Percentiles rank a stretch among this genome's conserved stretches.
phyloP scores from a whole-genome alignment of 2,797 vertebrate species.

The Lacerta agilis region DNA sequence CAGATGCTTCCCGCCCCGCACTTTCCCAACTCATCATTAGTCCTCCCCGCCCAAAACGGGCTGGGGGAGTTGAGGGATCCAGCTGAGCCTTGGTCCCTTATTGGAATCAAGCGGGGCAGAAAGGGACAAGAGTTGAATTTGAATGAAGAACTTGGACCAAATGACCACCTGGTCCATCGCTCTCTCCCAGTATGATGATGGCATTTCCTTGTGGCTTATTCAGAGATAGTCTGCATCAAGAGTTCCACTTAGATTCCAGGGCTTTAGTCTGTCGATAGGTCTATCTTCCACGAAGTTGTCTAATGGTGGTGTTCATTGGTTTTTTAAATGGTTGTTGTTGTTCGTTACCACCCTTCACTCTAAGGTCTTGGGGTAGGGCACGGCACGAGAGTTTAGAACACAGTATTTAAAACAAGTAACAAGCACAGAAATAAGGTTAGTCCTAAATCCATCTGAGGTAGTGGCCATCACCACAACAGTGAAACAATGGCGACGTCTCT shows the following conservation, averaged over 20 bases:
- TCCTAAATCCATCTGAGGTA: background rate
- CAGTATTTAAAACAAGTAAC: no score
- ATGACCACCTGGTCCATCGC: no score
- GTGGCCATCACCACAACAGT: no score
- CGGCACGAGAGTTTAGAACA: no score
- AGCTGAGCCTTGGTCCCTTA: slow-evolving; percentile 24
- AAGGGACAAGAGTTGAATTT: slow-evolving; percentile 66
- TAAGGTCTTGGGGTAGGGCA: no score
- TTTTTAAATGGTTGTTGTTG: no score
- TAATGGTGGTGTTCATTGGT: no score
- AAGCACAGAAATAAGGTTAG: no score
- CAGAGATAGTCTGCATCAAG: background rate
- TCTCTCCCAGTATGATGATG: background rate
- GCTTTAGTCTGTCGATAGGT: background rate
- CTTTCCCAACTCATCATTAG: background rate
- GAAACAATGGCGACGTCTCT: no score
- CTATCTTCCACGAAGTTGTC: background rate
- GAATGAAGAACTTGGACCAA: slow-evolving; percentile 23
- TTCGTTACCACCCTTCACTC: no score
- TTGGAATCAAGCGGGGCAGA: slow-evolving; percentile 66
- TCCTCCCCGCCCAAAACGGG: background rate
- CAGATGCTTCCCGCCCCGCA: slow-evolving; percentile 3
- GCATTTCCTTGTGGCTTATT: background rate
- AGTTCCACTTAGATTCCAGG: background rate
- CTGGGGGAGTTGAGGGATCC: background rate